These are phyloP conservation scores for Palythoa grandiflora DNA, from an alignment of 92 coral and sea anemone genomes.

Conservation along the genomic window DNA sequence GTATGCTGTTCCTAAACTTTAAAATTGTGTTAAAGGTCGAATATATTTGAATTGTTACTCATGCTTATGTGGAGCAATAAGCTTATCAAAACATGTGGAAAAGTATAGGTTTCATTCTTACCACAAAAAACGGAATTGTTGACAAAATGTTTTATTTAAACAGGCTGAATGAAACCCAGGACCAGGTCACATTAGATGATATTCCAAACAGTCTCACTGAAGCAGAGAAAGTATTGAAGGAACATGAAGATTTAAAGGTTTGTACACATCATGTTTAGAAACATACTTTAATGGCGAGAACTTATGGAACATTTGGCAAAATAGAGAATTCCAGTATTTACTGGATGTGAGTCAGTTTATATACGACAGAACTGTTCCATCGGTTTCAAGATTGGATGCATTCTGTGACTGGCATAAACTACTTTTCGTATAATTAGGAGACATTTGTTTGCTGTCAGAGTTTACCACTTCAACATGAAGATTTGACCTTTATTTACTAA, in stretches of 20 bases:
- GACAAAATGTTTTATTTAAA: neutral
- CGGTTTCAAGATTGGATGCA: too few species aligned
- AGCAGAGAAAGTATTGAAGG: conserved; percentile 93
- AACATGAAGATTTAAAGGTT: conserved; percentile 97
- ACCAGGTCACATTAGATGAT: conserved; percentile 92
- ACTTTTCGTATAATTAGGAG: too few species aligned
- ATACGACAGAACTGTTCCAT: too few species aligned
- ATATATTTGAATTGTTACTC: neutral
- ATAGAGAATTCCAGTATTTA: too few species aligned
- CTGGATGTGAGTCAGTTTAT: too few species aligned
- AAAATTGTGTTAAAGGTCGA: neutral
- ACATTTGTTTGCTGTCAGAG: too few species aligned
- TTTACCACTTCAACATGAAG: too few species aligned
- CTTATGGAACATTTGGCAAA: neutral
- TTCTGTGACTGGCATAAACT: too few species aligned
- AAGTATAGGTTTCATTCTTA: too few species aligned
- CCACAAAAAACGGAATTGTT: too few species aligned
- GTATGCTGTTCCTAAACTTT: conserved; percentile 49
- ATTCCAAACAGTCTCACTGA: conserved; percentile 94
- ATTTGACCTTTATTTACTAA: too few species aligned
- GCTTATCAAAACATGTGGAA: neutral
- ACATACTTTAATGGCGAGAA: neutral
- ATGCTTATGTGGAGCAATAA: neutral
- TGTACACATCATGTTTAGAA: neutral
- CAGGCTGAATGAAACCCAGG: conserved; percentile 91